Base-by-base conservation (phyloP, 2,888 invertebrate species). In the Neria commutata region DNA sequence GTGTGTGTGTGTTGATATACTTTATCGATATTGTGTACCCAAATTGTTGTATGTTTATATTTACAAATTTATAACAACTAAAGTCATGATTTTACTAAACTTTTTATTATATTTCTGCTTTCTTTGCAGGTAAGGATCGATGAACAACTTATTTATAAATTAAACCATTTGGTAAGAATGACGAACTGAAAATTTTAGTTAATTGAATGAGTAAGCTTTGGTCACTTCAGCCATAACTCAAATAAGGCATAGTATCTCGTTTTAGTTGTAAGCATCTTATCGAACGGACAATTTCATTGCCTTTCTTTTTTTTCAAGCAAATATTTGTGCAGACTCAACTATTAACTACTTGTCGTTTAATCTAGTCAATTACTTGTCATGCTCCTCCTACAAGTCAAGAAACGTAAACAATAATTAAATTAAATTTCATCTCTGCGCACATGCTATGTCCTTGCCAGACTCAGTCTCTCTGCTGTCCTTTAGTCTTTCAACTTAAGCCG, bases 41-140 rank as follows among this genome's bases (percentile, higher is more conserved):
- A 65, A 58, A 58, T 60, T 56, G 64, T 42, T 50, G 53, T 55
- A 33, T 21, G 29, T 46, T 8, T 40, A 21, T 6, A 50, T 69
- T 62, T 67, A 58, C 48, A 68, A 16, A 42, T n/a, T 42, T 17
- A 6, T 6, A 10, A 5, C 21, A 37, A 37, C 26, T 46, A 1
- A 16, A 45, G 14, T 45, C 14, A 54, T 29, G 53, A 26, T 61
- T 56, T 53, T 58, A 33, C 33, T 29, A 33, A 19, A 51, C 17
- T 56, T 53, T 54, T 2, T 34, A 21, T 64, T 55, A 61, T 61
- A 50, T 65, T 58, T 69, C 66, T 66, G 56, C 45, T 67, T 63
- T 72, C 68, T 29, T 79, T 79, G 54, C 77, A 79, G 79, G 79
- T 79, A 79, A 79, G 79, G 75, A 77, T 79, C 65, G 78, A 80